These are phyloP conservation scores for Gymnothorax javanicus DNA, from an alignment of 2,797 vertebrate species.

Conservation along the genomic window DNA sequence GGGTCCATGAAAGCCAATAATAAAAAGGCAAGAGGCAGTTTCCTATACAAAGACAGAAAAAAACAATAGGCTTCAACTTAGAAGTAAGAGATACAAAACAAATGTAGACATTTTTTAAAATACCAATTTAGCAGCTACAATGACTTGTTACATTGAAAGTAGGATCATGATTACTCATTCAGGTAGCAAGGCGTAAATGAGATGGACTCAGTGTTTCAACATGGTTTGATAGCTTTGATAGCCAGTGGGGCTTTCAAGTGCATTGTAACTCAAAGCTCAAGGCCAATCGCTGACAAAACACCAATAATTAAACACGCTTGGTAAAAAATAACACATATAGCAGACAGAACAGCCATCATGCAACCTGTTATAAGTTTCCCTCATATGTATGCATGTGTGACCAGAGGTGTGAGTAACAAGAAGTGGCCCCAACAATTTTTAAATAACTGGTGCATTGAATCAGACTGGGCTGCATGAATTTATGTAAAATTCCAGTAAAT, in stretches of 20 bases:
- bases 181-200: not conserved
- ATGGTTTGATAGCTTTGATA: slow-evolving; percentile 21
- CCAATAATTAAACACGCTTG: not conserved
- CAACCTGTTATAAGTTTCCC: not conserved
- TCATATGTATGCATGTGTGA: not conserved
- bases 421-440: not conserved
- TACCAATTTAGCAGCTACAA: not conserved
- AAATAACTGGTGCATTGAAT: not conserved
- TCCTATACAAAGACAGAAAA: slow-evolving; percentile 8
- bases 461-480: not conserved
- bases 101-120: not conserved
- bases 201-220: not conserved
- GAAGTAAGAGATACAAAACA: not conserved
- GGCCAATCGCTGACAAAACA: not conserved
- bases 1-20: not conserved
- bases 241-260: not conserved
- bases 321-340: slow-evolving; percentile 17
- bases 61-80: not conserved
- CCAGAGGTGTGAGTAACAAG: not conserved
- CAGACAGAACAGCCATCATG: not conserved
- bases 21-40: not conserved
- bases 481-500: not conserved
- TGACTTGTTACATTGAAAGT: slow-evolving; percentile 15
- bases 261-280: not conserved
- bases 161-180: not conserved